Evolutionary conservation across 2,888 invertebrate species (phyloP), one percentile per base, ranked within the genome.

Genomic region (Chloroclysta siterata): DNA sequence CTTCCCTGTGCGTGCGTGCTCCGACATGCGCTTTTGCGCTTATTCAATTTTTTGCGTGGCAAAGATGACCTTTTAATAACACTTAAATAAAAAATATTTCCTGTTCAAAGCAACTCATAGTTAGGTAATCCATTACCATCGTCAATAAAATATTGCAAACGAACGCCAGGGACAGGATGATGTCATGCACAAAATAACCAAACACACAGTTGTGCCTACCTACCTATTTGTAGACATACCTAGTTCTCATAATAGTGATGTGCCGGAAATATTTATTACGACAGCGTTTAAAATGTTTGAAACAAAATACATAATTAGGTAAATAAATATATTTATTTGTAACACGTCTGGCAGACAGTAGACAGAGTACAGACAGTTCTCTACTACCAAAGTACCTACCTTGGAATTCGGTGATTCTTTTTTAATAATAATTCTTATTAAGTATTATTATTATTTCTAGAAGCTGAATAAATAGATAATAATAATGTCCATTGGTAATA

Each of bases 131-230:
- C 65, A 70, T 66, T 65, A 68, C 57, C 68, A 53, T 42, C 58
- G 60, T 57, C 66, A 64, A 67, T 62, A 69, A 60, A 65, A 63
- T 62, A 68, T 69, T 68, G 60, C 68, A 60, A 69, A 69, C 61
- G 47, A 63, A 59, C 60, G 62, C 60, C 72, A 72, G 73, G 71
- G 72, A 67, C 73, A 55, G 67, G 69, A 75, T 89, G 90, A 90
- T 90, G 89, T 89, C 89, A 90, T 85, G 73, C 75, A 77, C 58
- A 81, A 84, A 84, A 84, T 78, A 85, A 80, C 76, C 78, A 82
- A 83, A 85, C 50, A 57, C 77, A 14, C 44, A 53, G 77, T 78
- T 65, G 75, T 70, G 70, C 70, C 60, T 61, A 33, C 33, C 33
- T 33, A 39, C 36, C 11, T 39, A 48, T 69, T 66, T 69, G 62